Evolutionary conservation across 2,797 vertebrate genomes (phyloP).

Genomic region (Lemur catta): DNA sequence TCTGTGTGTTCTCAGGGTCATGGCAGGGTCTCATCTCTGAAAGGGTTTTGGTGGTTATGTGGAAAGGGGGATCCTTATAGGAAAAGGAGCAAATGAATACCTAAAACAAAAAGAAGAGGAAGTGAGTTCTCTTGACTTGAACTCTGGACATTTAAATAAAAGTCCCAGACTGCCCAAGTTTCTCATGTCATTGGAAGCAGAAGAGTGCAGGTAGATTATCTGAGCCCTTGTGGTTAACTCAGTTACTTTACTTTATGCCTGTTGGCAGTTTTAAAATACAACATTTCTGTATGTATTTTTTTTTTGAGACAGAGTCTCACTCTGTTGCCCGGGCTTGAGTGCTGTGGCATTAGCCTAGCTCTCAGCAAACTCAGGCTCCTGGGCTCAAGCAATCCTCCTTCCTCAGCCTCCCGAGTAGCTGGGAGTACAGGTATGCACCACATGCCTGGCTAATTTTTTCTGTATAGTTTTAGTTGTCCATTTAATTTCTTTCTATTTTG

Average conservation of each 20-base stretch:
- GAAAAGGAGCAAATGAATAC: neutral
- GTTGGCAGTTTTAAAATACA: neutral
- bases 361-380: no score
- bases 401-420: no score
- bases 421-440: no score
- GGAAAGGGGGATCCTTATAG: neutral
- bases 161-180: no score
- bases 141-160: neutral
- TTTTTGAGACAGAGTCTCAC: no score
- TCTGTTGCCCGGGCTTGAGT: no score
- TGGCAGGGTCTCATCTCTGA: neutral
- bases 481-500: no score
- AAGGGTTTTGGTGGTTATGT: neutral
- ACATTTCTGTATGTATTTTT: neutral
- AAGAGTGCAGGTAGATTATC: neutral
- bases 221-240: neutral
- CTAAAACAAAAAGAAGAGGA: neutral
- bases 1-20: neutral
- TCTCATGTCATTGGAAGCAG: neutral
- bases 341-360: no score
- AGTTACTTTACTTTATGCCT: neutral
- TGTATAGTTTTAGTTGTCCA: no score
- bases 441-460: no score
- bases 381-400: no score
- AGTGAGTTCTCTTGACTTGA: neutral